Percentiles rank a stretch among this genome's conserved stretches.
Evolutionary conservation across 2,113 vertebrate genomes (phyloP).

Genomic region (Mungos mungo): DNA sequence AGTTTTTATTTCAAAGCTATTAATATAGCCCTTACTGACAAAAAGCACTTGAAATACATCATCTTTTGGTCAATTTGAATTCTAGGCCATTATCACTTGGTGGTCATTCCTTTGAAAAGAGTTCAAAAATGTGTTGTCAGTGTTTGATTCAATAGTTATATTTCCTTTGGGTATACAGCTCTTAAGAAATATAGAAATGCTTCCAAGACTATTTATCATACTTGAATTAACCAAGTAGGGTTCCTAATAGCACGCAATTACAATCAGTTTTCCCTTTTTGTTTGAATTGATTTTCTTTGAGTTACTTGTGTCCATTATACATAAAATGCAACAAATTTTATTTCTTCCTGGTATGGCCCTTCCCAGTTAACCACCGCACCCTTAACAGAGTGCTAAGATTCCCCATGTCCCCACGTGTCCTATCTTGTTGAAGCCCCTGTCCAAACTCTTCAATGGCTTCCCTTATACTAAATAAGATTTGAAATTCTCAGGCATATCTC

Average conservation of each 20-base stretch:
- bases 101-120: neutral
- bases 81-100: neutral
- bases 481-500: neutral
- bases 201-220: neutral
- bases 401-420: accelerated
- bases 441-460: neutral
- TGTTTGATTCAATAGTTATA: neutral
- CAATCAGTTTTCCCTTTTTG: neutral
- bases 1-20: neutral
- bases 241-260: neutral
- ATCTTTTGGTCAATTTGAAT: neutral
- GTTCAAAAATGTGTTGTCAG: neutral
- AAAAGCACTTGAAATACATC: neutral
- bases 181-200: neutral
- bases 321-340: neutral
- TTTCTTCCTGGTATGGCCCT: neutral
- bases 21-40: neutral
- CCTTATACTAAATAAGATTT: neutral
- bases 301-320: neutral
- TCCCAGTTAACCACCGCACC: neutral
- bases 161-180: neutral
- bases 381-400: accelerated
- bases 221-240: neutral
- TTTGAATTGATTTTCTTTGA: neutral
- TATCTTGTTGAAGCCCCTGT: accelerated